Evolutionary conservation across 2,113 vertebrate genomes (phyloP).

Genomic region (Shinisaurus crocodilurus): DNA sequence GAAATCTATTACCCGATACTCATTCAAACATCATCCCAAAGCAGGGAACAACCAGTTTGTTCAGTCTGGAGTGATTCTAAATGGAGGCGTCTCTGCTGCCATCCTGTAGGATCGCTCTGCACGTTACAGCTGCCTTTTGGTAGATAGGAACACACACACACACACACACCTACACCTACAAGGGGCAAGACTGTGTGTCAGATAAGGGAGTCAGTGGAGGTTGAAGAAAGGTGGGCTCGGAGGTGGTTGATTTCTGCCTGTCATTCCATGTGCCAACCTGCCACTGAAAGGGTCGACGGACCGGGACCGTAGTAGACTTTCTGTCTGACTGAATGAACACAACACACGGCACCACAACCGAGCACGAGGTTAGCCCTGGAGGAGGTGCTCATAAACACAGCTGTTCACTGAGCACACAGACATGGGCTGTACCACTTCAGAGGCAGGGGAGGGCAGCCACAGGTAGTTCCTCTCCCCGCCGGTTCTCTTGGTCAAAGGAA

Average conservation of each 20-base stretch:
- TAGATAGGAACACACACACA: neutral
- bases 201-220: neutral
- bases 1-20: too few species aligned
- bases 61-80: neutral
- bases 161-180: neutral
- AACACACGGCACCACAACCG: neutral
- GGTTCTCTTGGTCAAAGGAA: neutral
- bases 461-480: slow-evolving; percentile 31
- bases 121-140: neutral
- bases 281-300: neutral
- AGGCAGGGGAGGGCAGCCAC: slow-evolving; percentile 35
- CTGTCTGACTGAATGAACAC: slow-evolving; percentile 4
- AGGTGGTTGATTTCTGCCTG: neutral
- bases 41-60: neutral
- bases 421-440: slow-evolving; percentile 34
- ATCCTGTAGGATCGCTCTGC: neutral
- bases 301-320: neutral
- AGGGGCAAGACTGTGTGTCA: neutral
- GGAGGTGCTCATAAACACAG: slow-evolving; percentile 25
- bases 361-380: slow-evolving; percentile 28
- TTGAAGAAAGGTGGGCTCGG: neutral
- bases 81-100: neutral
- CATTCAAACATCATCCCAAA: too few species aligned
- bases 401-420: slow-evolving; percentile 16
- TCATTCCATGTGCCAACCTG: neutral